Evolutionary conservation across 1,140 invertebrate genomes (phyloP), one percentile per base, ranked within the genome.

Genomic region (Laodelphax striatellus): DNA sequence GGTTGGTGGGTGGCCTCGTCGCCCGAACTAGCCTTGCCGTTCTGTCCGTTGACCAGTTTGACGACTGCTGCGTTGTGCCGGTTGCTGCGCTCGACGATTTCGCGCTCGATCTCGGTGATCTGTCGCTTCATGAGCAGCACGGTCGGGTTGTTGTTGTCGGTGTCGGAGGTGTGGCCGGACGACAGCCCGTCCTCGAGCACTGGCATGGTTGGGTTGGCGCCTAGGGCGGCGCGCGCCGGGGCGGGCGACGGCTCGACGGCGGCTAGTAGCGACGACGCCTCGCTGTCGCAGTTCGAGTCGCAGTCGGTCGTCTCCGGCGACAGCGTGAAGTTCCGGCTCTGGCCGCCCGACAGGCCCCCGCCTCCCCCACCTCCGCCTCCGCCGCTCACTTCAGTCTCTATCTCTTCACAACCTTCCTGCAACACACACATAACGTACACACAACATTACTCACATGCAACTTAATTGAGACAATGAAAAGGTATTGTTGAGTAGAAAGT

Each of bases 241-340:
- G 70, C 69, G 61, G 41, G 67, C 54, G 71, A 70, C 17, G 70
- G 67, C 42, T 66, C 24, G 21, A 62, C 61, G 52, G 62, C 53
- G 71, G 70, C 69, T 63, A 63, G 67, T 64, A 61, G 41, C 22
- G 59, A 58, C n/a, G 62, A 65, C 43, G 60, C 65, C 58, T 64
- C 63, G 54, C 60, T 65, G 41, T 84, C 83, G 67, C 83, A 86
- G 68, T 90, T 90, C 65, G 88, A 92, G 71, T 94, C 92, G 73
- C 91, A 94, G 68, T 96, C 93, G n/a, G 92, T 97, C 52, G 90
- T 92, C 76, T 96, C 93, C 1, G 93, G 92, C 22, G 92, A 96
- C 6, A 95, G 77, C 0, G 91, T 93, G 69, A 95, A 94, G 73
- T 88, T 87, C 22, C 85, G 76, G 13, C 60, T 63, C 24, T 66